Percentiles rank a stretch among this genome's conserved stretches.
These are phyloP conservation scores for Morinoia aosen DNA, from an alignment of 2,888 invertebrate genomes.

Conservation along the genomic window DNA sequence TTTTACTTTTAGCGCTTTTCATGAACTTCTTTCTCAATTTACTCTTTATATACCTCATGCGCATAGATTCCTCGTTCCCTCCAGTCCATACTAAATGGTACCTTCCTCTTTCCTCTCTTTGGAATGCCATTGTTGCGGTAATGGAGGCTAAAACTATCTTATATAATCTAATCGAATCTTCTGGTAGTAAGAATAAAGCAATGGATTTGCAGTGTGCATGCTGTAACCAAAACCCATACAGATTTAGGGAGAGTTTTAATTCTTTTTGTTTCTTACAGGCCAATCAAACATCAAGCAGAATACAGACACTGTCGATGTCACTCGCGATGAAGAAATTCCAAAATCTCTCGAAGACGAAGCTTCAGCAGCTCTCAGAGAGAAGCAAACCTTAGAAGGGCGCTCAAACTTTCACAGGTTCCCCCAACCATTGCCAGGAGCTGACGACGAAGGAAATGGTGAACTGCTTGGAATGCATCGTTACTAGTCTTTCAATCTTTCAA, in stretches of 20 bases:
- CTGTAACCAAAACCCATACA: no score
- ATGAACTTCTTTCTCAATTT: no score
- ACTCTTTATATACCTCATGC: no score
- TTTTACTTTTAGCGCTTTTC: no score
- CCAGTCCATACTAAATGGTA: no score
- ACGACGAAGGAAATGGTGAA: neutral
- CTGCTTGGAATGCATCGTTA: neutral
- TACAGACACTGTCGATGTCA: neutral
- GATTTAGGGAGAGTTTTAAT: neutral
- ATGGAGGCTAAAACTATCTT: no score
- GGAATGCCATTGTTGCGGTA: no score
- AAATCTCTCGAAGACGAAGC: neutral
- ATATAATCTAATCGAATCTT: no score
- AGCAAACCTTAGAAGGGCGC: neutral
- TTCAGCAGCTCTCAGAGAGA: neutral
- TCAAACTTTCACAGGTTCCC: slow-evolving; percentile 6
- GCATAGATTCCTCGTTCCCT: no score
- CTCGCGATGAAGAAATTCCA: neutral
- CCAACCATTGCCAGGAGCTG: neutral
- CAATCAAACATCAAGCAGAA: neutral
- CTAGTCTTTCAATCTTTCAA: neutral
- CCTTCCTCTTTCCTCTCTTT: no score
- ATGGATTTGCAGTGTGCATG: no score
- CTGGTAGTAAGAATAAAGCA: no score
- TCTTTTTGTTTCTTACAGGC: neutral